Evolutionary conservation across 2,113 vertebrate species (phyloP).

Genomic region (Sakesphorus luctuosus): DNA sequence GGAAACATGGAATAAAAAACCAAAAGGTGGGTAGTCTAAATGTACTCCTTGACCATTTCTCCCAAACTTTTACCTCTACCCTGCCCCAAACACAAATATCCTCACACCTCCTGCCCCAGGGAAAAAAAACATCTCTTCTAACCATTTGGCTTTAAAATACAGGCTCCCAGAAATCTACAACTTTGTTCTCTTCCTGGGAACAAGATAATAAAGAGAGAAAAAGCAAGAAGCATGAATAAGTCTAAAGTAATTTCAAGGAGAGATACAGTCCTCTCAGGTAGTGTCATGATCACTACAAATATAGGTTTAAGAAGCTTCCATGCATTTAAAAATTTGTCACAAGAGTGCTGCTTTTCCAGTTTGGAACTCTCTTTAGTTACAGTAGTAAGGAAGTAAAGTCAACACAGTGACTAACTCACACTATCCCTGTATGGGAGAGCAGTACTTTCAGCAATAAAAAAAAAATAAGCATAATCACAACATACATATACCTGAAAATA

Average conservation of each 20-base stretch:
- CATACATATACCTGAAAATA: background rate
- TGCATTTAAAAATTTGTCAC: background rate
- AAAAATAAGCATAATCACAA: background rate
- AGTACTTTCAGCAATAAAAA: background rate
- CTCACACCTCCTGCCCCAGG: background rate
- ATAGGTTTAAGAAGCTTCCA: background rate
- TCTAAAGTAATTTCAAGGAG: background rate
- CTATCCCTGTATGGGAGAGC: background rate
- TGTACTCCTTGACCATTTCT: background rate
- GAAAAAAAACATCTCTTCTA: background rate
- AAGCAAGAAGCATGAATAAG: background rate
- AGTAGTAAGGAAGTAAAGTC: background rate
- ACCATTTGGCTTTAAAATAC: background rate
- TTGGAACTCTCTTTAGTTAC: background rate
- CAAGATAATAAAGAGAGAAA: background rate
- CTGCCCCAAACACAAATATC: background rate
- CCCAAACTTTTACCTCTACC: background rate
- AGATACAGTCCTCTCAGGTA: background rate
- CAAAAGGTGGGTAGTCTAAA: constrained; percentile 21
- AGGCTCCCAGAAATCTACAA: background rate
- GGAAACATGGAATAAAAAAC: background rate
- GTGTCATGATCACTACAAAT: background rate
- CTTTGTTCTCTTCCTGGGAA: background rate
- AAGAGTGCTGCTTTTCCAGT: background rate
- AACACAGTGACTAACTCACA: background rate